Conservation (phyloP, 2,797 vertebrate species). For the Leucoraja ocellata region DNA sequence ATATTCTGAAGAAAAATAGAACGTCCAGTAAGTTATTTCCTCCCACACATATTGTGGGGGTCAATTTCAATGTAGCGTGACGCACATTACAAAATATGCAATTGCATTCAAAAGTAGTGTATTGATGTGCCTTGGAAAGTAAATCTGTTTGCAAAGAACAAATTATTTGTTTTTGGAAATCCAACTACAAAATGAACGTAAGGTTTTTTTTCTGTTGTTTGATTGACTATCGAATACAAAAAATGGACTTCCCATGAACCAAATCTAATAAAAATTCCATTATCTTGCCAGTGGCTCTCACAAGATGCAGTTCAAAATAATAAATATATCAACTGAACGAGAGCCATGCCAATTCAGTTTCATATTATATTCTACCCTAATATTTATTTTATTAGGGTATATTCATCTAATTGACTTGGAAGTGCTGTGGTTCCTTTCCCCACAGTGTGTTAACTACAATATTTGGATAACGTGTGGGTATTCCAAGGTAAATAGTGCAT, state of each 20-base stretch:
- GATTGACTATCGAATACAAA: neutral
- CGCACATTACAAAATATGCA: neutral
- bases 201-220: neutral
- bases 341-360: neutral
- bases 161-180: neutral
- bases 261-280: neutral
- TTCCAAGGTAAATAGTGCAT: neutral
- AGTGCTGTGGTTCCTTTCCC: neutral
- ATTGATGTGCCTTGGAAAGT: neutral
- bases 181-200: neutral
- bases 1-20: neutral
- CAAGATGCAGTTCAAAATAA: neutral
- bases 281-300: constrained; percentile 14
- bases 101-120: neutral
- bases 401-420: neutral
- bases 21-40: neutral
- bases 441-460: neutral
- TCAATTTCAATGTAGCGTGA: neutral
- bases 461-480: neutral
- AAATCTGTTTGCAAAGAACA: neutral
- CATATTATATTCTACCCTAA: neutral
- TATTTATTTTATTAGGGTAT: neutral
- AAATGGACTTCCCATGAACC: neutral
- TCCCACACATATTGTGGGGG: neutral
- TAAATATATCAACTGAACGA: neutral